These are phyloP conservation scores for Saimiri boliviensis DNA, from an alignment of 2,113 vertebrate species.

Conservation along the genomic window DNA sequence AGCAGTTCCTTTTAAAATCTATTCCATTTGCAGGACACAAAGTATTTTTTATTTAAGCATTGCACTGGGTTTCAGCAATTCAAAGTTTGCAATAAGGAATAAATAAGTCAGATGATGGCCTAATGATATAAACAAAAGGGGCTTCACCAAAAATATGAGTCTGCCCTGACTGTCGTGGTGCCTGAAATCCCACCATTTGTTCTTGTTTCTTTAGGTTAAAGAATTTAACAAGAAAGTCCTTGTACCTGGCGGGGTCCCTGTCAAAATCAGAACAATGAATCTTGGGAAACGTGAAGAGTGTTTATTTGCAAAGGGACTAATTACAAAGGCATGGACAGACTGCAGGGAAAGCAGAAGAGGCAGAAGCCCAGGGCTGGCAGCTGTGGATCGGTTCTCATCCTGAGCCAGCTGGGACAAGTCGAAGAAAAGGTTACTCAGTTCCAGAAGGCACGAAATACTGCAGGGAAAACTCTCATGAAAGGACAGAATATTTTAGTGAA, in stretches of 20 bases:
- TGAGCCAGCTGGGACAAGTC: background rate
- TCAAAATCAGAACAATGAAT: background rate
- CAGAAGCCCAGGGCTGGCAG: no score
- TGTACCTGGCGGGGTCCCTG: background rate
- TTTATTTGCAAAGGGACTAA: background rate
- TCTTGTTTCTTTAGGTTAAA: background rate
- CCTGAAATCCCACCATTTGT: background rate
- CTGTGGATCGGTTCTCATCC: no score
- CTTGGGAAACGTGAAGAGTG: background rate
- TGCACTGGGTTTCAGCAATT: background rate
- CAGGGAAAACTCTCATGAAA: no score
- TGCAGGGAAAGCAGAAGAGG: fast-evolving
- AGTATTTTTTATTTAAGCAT: slow-evolving; percentile 40
- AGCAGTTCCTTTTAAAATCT: slow-evolving; percentile 42
- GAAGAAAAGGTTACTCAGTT: background rate
- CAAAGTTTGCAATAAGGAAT: background rate
- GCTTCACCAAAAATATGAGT: background rate
- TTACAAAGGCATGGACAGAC: background rate
- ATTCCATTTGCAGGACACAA: slow-evolving; percentile 25
- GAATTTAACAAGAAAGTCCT: background rate
- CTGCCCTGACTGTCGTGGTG: fast-evolving
- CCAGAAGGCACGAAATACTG: background rate
- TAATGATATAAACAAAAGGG: background rate
- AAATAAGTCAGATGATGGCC: background rate
- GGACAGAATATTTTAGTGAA: background rate